phyloP scores from a whole-genome alignment of 2,797 vertebrate species.

The Platalea minor region DNA sequence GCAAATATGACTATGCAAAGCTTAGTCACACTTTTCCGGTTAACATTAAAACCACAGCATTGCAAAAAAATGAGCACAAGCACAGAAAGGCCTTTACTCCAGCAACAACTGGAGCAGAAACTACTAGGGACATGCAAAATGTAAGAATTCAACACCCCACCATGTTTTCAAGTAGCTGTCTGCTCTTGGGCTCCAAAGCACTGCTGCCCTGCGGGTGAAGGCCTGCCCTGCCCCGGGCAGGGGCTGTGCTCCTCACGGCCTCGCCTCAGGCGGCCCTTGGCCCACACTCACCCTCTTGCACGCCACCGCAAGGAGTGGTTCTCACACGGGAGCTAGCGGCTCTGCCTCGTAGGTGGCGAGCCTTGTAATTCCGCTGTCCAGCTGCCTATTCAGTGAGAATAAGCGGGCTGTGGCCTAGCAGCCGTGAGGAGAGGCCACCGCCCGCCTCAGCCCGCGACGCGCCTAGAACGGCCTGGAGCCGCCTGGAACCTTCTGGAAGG shows the following conservation, averaged over 20 bases:
- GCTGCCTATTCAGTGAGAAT: neutral
- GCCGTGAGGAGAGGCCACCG: too few species aligned
- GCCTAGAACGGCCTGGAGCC: too few species aligned
- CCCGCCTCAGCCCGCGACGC: neutral
- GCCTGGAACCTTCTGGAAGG: neutral
- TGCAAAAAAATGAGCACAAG: rapidly evolving
- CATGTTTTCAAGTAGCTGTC: neutral
- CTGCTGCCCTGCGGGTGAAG: rapidly evolving
- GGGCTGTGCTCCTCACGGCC: neutral
- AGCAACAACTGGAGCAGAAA: neutral
- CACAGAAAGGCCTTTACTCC: neutral
- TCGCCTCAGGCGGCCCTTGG: neutral
- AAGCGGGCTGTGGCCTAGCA: rapidly evolving
- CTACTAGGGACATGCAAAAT: rapidly evolving
- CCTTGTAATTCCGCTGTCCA: neutral
- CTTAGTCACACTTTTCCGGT: neutral
- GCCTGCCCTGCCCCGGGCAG: neutral
- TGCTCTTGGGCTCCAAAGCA: rapidly evolving
- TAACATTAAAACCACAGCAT: neutral
- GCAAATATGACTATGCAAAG: neutral
- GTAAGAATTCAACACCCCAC: rapidly evolving
- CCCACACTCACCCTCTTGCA: neutral
- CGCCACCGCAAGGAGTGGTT: neutral
- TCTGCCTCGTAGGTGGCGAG: neutral
- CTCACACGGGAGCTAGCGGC: too few species aligned